Evolutionary conservation across 2,888 invertebrate species (phyloP), one percentile per base, ranked within the genome.

Genomic region (Phyto melanocephala): DNA sequence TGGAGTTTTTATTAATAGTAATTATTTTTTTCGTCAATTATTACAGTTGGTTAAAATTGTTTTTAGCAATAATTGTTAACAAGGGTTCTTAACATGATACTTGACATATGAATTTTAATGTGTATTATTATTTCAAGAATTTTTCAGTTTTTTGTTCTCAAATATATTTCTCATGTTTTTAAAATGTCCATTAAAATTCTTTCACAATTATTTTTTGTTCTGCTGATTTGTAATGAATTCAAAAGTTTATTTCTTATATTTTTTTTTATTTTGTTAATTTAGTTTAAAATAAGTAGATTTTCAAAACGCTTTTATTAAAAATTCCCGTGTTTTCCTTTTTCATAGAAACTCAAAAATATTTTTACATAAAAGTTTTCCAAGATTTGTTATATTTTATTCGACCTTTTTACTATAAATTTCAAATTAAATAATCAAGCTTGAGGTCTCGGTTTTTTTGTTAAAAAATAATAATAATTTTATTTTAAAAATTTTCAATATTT

Each of bases 61-160:
- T 68, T 52, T 33, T 20, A 22, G 58, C 37, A 58, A 35, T 63
- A 68, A 81, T 81, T 80, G 79, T 68, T 80, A 80, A 80, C 79
- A 80, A 74, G 72, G 60, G 60, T 80, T 74, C 67, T 60, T 42
- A 68, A 74, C 79, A 67, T 54, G 45, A 60, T 54, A 74, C 52
- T 67, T 74, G 72, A 80, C 79, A 80, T 78, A 63, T 63, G 78
- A 63, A 63, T 71, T 71, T 77, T 54, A 52, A 45, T 56, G 52
- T 22, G 52, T 22, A 28, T 54, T 24, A 54, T 58, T 37, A 8
- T 65, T 54, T 24, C 50, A 74, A 56, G 62, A 68, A 33, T 67
- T 79, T 68, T 62, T n/a, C 47, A 70, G 37, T 65, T 79, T 75
- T 76, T 75, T 72, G 56, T 35, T 67, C 1, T 2, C 0, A 35